These are phyloP conservation scores for Centropyge bicolor DNA, from an alignment of 2,797 vertebrate species.

Conservation along the genomic window DNA sequence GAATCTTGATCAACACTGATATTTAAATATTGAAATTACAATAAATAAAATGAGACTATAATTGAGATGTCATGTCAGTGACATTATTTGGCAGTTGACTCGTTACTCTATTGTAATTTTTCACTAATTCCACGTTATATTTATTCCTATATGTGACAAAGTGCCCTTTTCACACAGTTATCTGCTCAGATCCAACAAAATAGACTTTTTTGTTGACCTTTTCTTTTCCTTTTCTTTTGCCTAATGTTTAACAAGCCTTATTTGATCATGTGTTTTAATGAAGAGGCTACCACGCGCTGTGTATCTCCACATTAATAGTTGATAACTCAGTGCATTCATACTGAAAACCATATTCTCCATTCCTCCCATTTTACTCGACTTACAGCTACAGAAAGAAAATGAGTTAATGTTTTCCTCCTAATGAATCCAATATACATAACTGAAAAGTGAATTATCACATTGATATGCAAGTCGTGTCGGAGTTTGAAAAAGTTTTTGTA, in stretches of 20 bases:
- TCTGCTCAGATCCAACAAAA: not conserved
- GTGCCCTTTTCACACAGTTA: too few relatives aligned
- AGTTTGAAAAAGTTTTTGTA: conserved; percentile 69
- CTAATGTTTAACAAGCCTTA: not conserved
- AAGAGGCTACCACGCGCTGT: not conserved
- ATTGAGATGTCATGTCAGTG: not conserved
- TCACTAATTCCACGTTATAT: too few relatives aligned
- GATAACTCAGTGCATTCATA: conserved; percentile 3
- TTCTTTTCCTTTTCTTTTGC: not conserved
- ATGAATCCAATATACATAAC: conserved; percentile 54
- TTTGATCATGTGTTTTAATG: not conserved
- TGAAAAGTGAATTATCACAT: conserved; percentile 60
- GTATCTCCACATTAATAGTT: not conserved
- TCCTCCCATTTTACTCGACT: conserved; percentile 6
- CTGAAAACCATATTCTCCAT: conserved; percentile 3
- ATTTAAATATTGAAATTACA: not conserved
- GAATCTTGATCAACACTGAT: conserved; percentile 2
- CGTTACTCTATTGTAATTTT: not conserved
- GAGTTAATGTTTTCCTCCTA: conserved; percentile 33
- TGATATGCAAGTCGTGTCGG: conserved; percentile 63
- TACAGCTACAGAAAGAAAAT: conserved; percentile 8
- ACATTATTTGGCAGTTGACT: not conserved
- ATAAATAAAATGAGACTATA: not conserved
- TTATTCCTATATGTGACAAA: not conserved
- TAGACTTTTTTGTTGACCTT: not conserved